Conservation (phyloP, 2,113 vertebrate genomes). For the Tonatia bakeri region DNA sequence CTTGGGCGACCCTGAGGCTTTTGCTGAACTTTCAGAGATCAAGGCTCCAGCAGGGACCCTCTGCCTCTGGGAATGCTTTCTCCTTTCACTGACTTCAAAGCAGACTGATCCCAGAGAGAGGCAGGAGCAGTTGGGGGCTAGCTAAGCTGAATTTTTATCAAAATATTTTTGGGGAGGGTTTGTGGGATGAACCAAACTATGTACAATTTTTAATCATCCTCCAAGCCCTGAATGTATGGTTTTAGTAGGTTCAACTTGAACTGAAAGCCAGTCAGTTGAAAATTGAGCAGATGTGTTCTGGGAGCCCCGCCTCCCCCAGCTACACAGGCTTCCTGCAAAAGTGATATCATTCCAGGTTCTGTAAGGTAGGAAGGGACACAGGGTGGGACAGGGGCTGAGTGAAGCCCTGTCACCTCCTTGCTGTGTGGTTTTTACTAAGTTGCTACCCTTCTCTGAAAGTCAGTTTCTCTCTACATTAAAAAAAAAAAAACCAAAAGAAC, state of each 20-base stretch:
- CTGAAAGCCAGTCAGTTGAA: neutral
- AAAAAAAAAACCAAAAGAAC: neutral
- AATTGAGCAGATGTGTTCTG: neutral
- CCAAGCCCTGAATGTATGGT: neutral
- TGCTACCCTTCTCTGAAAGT: neutral
- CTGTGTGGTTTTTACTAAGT: neutral
- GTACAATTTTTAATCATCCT: neutral
- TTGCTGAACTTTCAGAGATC: neutral
- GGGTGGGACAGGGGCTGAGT: neutral
- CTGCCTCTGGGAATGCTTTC: neutral
- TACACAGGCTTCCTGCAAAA: neutral
- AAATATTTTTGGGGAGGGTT: neutral
- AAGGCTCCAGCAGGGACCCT: neutral
- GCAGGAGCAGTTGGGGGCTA: neutral
- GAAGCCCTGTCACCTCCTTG: neutral
- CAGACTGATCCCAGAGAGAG: neutral
- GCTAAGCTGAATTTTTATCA: neutral
- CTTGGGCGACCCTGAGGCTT: neutral
- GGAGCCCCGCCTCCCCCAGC: neutral
- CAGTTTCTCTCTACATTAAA: neutral
- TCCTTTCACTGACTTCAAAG: neutral
- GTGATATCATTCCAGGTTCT: neutral
- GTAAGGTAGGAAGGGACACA: neutral
- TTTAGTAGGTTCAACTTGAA: constrained; percentile 10
- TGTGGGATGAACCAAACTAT: neutral